Base-by-base conservation (phyloP, 2,797 vertebrate species). In the Eulemur coronatus region DNA sequence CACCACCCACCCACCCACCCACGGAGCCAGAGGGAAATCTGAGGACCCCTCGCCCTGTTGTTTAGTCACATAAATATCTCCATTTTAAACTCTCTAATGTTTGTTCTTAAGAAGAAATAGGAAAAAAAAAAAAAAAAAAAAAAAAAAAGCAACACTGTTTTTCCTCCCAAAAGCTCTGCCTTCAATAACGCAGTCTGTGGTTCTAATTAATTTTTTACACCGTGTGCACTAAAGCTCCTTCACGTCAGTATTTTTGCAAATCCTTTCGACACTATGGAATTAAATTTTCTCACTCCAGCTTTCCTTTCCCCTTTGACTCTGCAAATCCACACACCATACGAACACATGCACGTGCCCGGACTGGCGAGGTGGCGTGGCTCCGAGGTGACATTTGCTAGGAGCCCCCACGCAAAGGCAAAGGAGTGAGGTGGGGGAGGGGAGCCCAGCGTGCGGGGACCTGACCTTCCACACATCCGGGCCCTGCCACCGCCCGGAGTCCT, bases 121-220 rank as follows among this genome's bases (percentile, higher is more conserved):
- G 43, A 55, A 22, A 20, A 8, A 38, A 38, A 38, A 38, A 38
- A 38, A 38, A 38, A 38, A 38, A 38, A 13, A n/a, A 52, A 82
- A 72, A 92, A 70, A 84, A 35, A 73, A 79, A 24, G 2, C 4
- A 24, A 72, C 24, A 88, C 6, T 24, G 11, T 48, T 73, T 69
- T 86, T 80, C 46, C 48, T 70, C 82, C 14, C 38, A 9, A 75
- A 81, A 76, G 84, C 59, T 84, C 38, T 93, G n/a, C 48, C 57
- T 89, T 94, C 72, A 65, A 89, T 84, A 96, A 72, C 26, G 35
- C 28, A 78, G 67, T 50, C 84, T 84, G 70, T 84, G 81, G 86
- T 41, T 91, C 92, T 91, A 85, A 96, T 89, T 95, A 87, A 78
- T 73, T 94, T 86, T 93, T 85, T 82, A 95, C 30, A 78, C 84